Conservation (phyloP, 2,113 vertebrate genomes). For the Morone chrysops region DNA sequence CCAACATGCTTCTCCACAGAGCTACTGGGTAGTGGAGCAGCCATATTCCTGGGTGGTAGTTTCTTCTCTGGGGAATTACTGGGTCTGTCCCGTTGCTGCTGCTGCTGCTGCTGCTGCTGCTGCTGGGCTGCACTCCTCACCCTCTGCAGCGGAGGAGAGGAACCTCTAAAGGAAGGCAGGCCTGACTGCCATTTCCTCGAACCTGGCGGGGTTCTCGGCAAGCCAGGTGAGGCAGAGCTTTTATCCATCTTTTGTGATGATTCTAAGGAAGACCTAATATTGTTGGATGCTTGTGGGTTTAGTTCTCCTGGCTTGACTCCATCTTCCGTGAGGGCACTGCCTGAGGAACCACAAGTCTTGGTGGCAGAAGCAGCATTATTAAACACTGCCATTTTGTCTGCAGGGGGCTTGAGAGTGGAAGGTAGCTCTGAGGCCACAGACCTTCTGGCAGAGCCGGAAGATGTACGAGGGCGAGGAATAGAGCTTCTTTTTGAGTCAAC, state of each 20-base stretch:
- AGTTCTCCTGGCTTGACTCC: conserved; percentile 34
- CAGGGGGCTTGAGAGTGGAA: conserved; percentile 9
- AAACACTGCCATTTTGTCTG: conserved; percentile 19
- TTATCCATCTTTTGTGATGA: conserved; percentile 21
- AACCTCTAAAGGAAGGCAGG: conserved; percentile 30
- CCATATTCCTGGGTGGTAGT: conserved; percentile 21
- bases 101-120: neutral
- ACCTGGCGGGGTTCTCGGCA: conserved; percentile 42
- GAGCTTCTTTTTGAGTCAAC: conserved; percentile 58
- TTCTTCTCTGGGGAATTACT: conserved; percentile 34
- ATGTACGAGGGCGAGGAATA: conserved; percentile 57
- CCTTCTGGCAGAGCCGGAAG: conserved; percentile 48
- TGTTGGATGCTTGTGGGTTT: conserved; percentile 25
- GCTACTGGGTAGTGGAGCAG: conserved; percentile 27
- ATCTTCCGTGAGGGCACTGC: conserved; percentile 11
- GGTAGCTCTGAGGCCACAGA: conserved; percentile 54
- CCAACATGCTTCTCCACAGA: conserved; percentile 75
- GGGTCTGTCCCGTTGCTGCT: conserved; percentile 24
- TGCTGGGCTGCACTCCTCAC: conserved; percentile 19
- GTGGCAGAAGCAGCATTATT: conserved; percentile 12
- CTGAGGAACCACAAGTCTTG: conserved; percentile 13
- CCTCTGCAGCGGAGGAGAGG: conserved; percentile 42
- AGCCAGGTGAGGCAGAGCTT: neutral
- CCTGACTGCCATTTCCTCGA: conserved; percentile 43
- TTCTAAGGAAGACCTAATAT: conserved; percentile 17